Evolutionary conservation across 2,797 vertebrate species (phyloP), one percentile per base, ranked within the genome.

Genomic region (Vireo griseus): DNA sequence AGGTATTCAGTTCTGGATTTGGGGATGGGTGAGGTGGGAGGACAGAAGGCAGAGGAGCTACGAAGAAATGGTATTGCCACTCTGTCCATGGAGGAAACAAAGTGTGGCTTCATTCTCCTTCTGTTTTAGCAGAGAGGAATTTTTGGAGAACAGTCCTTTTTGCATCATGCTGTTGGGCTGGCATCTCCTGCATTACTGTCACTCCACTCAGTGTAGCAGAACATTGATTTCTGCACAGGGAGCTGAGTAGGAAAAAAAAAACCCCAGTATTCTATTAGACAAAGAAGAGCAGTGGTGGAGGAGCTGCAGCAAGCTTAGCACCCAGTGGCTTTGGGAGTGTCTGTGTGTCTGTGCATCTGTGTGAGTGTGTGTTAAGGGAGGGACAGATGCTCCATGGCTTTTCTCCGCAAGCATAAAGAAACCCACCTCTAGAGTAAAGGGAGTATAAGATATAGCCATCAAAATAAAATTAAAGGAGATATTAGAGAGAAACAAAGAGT

Each of bases 171-270:
- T 86, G 57, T 93, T 67, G 51, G 50, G 50, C 65, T 84, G 88
- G 58, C 9, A 1, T 83, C 40, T 68, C 59, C 74, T 81, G 35
- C 44, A 21, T 63, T 86, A 58, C 57, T 87, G 76, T 94, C 93
- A 95, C 89, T 94, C 33, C 5, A 71, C 21, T 71, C 91, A 82
- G 78, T 82, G 81, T 94, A 97, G 94, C 93, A 97, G 95, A 98
- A 96, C 94, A 96, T 37, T 95, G 95, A 96, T 96, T 97, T 97
- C 91, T 95, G 92, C 93, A 94, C 55, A 86, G 58, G 55, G 67
- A 94, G 45, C 54, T 90, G 67, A 96, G 76, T 78, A 95, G 88
- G 13, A 5, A 16, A 25, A 63, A 50, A 35, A 87, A 79, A 94
- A 79, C 9, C 13, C 39, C 88, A 95, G 39, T 96, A 95, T 95